Evolutionary conservation across 2,113 vertebrate species (phyloP), one percentile per base, ranked within the genome.

Genomic region (Peromyscus leucopus): DNA sequence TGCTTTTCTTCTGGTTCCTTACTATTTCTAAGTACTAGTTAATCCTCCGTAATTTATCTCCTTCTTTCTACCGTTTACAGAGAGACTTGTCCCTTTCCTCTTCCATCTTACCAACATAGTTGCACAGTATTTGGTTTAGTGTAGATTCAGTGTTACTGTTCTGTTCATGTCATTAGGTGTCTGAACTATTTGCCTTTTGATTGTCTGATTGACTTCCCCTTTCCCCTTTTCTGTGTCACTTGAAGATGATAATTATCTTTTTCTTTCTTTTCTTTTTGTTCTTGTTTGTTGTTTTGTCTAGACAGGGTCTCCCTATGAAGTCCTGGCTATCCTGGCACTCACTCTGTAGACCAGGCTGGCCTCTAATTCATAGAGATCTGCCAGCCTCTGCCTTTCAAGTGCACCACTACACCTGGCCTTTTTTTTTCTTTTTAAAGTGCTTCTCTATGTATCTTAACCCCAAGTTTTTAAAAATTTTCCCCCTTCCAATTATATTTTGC

Each of bases 11-110:
- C 94, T 95, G 24, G 46, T 94, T 89, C 74, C 93, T 92, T 61
- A 42, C 86, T 96, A 79, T 96, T 95, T 87, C 59, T 92, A 74
- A 96, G 72, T 61, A 33, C 16, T 90, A 31, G 97, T 42, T 84
- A 74, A 72, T 51, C 89, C 2, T 1, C 7, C 63, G 39, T 28
- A n/a, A 65, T 92, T 95, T 95, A 80, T 33, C 13, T 83, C 4
- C 42, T 92, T 79, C 42, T 87, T 3, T 86, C 39, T 88, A 48
- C n/a, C 16, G 67, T 13, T 21, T 80, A 15, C 7, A 89, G 76
- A 91, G 51, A 95, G 12, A 82, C 8, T 55, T 0, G 65, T 88
- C 7, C 69, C 93, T 95, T 63, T 19, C 28, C 80, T 86, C 22
- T 42, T 46, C 82, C 82, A 26, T 89, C 80, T 91, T 91, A 36